Base-by-base conservation (phyloP, 2,888 invertebrate genomes). In the Lepas anatifera region DNA sequence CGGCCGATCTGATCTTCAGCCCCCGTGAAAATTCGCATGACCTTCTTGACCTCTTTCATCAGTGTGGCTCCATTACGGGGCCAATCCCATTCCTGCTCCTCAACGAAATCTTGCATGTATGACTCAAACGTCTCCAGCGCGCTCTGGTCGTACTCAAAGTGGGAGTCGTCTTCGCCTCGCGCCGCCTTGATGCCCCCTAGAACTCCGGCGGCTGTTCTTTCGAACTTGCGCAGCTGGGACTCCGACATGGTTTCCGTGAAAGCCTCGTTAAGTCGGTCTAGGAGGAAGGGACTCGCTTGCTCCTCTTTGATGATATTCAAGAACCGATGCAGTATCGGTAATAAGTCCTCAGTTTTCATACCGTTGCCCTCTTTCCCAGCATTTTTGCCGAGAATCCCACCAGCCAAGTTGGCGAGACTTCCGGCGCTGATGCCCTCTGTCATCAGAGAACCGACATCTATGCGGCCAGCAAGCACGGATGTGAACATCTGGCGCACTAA, bases 281-380 rank as follows among this genome's bases (percentile, higher is more conserved):
- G 66, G 25, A 66, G 66, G 66, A 66, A 66, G 3, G 66, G 66
- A 8, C 66, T 66, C 25, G 66, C 66, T 27, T 66, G 66, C n/a
- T 66, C 66, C 25, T 66, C 66, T 18, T 66, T 66, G 39, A 66
- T 66, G n/a, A 66, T 39, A n/a, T 41, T 10, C 66, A 66, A 18
- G 27, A 66, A 66, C 13, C 27, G 39, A 37, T 66, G n/a, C 66
- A 66, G 25, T 10, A 66, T 11, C 13, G 66, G 66, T 16, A 39
- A n/a, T 7, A 66, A 25, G 25, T 66, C 66, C 16, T 66, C 66
- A 25, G 37, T 37, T 27, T 39, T 66, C 25, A 66, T 41, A 35
- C 58, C 58, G 66, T 66, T 66, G 39, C 66, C 39, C 22, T 10
- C 35, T n/a, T n/a, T n/a, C 22, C 35, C 22, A 11, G n/a, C 64